Percentiles rank a stretch among this genome's conserved stretches.
Conservation (phyloP, 1,140 invertebrate genomes). For the Episyrphus balteatus region DNA sequence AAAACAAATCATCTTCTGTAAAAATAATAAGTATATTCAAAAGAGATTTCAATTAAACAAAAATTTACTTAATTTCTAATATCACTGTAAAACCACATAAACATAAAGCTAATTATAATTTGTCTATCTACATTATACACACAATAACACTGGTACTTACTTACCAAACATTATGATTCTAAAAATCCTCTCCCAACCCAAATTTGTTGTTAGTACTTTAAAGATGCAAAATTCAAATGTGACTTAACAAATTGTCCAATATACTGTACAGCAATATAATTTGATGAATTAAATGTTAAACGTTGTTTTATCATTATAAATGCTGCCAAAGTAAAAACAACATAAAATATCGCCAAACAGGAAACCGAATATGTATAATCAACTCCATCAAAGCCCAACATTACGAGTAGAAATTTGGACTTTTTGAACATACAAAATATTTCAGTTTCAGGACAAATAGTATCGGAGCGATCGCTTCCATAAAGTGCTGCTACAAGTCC, state of each 20-base stretch:
- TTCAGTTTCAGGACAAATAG: constrained; percentile 53
- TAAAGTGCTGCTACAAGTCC: constrained; percentile 68
- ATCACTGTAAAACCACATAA: no score
- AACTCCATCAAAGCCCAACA: constrained; percentile 29
- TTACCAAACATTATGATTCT: no score
- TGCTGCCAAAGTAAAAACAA: constrained; percentile 25
- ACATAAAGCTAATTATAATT: no score
- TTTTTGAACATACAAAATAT: constrained; percentile 59
- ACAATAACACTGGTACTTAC: no score
- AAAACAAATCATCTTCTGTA: no score
- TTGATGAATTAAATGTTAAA: constrained; percentile 12
- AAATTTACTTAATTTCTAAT: no score
- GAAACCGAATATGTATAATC: constrained; percentile 23
- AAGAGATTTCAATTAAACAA: no score
- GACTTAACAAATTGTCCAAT: constrained; percentile 19
- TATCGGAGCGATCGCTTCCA: constrained; percentile 53
- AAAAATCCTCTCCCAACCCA: no score
- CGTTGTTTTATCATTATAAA: constrained; percentile 28
- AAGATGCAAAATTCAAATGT: constrained; percentile 33
- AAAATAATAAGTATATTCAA: no score
- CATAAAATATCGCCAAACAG: constrained; percentile 25
- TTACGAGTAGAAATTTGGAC: constrained; percentile 38
- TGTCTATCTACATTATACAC: no score
- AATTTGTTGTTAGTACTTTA: constrained; percentile 21
- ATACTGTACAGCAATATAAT: constrained; percentile 19